Evolutionary conservation across 2,797 vertebrate species (phyloP).

Genomic region (Columba guinea): DNA sequence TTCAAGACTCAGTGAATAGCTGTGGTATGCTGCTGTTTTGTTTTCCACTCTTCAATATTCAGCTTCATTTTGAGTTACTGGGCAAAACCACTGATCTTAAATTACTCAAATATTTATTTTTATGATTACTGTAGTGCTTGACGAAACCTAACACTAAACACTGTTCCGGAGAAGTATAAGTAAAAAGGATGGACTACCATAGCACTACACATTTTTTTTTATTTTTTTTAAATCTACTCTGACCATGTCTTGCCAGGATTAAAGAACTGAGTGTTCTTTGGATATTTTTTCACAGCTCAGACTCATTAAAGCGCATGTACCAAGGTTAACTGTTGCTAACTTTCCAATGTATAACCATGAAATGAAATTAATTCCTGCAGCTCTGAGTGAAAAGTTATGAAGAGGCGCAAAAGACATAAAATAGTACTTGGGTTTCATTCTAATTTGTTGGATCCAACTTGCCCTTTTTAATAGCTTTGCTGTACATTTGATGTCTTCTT

Average conservation of each 20-base stretch:
- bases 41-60: background rate
- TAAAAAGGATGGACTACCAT: background rate
- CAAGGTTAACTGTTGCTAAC: background rate
- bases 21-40: background rate
- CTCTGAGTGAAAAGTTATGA: background rate
- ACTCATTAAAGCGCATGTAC: background rate
- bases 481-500: background rate
- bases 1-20: background rate
- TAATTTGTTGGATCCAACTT: background rate
- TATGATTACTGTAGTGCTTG: background rate
- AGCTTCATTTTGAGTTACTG: background rate
- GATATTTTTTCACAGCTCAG: background rate
- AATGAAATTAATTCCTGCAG: background rate
- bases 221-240: background rate
- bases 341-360: background rate
- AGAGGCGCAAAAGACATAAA: rapidly evolving
- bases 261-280: background rate
- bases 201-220: background rate
- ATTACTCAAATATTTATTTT: background rate
- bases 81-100: background rate
- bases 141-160: background rate
- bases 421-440: background rate
- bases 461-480: background rate
- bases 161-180: rapidly evolving
- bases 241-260: background rate